phyloP scores from a whole-genome alignment of 1,140 invertebrate genomes.

The Pseudachorutes palmiensis region DNA sequence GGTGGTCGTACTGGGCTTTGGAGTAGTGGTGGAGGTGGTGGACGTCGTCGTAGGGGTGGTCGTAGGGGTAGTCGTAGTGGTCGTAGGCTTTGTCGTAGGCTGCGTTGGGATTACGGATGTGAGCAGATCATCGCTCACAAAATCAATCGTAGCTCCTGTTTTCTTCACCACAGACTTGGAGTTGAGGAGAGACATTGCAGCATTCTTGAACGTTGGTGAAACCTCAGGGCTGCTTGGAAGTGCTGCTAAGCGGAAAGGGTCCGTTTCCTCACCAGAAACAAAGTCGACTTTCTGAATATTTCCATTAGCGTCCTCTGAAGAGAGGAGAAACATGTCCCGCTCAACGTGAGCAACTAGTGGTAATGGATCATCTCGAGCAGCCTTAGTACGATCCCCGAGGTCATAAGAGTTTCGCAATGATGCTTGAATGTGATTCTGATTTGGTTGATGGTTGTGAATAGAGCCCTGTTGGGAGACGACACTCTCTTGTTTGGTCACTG shows the following conservation, averaged over 20 bases:
- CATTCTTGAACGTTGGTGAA: neutral
- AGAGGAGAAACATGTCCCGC: conserved; percentile 27
- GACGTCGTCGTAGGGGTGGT: conserved; percentile 19
- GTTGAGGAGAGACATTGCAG: neutral
- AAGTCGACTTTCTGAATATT: conserved; percentile 15
- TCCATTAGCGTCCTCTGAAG: conserved; percentile 24
- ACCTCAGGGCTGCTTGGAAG: neutral
- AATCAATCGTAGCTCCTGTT: conserved; percentile 15
- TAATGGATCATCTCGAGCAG: neutral
- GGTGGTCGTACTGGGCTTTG: conserved; percentile 12
- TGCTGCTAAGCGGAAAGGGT: conserved; percentile 20
- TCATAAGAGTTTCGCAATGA: too few relatives aligned
- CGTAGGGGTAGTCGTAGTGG: conserved; percentile 15
- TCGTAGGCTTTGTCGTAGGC: conserved; percentile 3
- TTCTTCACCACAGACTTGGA: conserved; percentile 30
- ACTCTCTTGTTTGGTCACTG: neutral
- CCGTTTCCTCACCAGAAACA: conserved; percentile 21
- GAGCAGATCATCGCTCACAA: neutral
- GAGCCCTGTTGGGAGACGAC: neutral
- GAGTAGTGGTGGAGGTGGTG: conserved; percentile 9
- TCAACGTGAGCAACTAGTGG: conserved; percentile 21
- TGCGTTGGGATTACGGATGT: neutral
- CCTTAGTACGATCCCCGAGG: too few relatives aligned
- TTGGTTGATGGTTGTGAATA: neutral
- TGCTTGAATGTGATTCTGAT: too few relatives aligned